Base-by-base conservation (phyloP, 2,888 invertebrate genomes). In the Norana najaformis region DNA sequence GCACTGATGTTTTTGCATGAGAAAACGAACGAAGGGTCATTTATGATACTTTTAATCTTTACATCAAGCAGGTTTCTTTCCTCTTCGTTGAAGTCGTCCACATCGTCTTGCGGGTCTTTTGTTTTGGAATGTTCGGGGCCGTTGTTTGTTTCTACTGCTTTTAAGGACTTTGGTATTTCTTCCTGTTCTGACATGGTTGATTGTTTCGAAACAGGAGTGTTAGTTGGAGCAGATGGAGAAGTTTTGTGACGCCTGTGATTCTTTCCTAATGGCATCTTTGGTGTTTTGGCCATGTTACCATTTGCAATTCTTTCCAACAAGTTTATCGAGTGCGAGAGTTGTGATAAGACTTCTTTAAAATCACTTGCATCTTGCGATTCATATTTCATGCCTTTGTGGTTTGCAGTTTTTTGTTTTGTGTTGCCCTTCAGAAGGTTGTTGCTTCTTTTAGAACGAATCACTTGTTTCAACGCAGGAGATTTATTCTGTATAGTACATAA, bases 401-500 rank as follows among this genome's bases (percentile, higher is more conserved):
- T 35, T 36, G 85, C 23, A 5, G 14, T 37, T 6, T 35, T 34
- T 36, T 3, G 85, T 5, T 36, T 85, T 0, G 36, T 36, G 8
- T 20, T 37, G 23, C 85, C 20, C 36, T 85, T 85, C 85, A 14
- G 35, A 37, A 0, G 4, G 85, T 85, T 8, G 37, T 85, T 37
- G 85, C 85, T 85, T 85, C 85, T 85, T 85, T 85, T 85, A 13
- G 37, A 85, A 18, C 85, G 85, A 85, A 36, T 69, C 69, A n/a
- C 69, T 69, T 69, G 85, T 85, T 85, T 83, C 2, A 13, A 35
- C 34, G 16, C 83, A 35, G 1, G 35, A 36, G 83, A 35, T 35
- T 4, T 35, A 34, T 85, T 85, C 85, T 36, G 16, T 35, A 85
- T 16, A 85, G 4, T n/a, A 13, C 69, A 69, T 69, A 69, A 69